Evolutionary conservation across 2,113 vertebrate species (phyloP).

Genomic region (Aspiorhynchus laticeps): DNA sequence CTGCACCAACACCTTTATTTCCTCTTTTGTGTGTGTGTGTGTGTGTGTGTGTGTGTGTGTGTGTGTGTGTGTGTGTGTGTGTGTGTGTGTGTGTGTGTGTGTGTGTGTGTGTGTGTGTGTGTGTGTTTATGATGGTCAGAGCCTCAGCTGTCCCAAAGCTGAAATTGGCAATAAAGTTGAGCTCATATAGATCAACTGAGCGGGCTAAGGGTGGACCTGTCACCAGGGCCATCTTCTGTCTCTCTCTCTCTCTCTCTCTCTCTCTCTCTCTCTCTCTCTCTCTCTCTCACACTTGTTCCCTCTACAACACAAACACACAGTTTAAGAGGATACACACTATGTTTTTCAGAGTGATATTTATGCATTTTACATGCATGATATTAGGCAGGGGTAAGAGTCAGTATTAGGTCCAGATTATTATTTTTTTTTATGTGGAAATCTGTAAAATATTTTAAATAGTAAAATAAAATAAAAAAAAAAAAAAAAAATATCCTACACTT

Average conservation of each 20-base stretch:
- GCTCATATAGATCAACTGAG: constrained; percentile 80
- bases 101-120: constrained; percentile 24
- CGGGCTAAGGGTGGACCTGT: constrained; percentile 74
- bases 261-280: too few relatives aligned
- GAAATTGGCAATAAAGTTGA: constrained; percentile 84
- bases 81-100: constrained; percentile 35
- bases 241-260: too few relatives aligned
- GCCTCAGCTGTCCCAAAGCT: constrained; percentile 80
- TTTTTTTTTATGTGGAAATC: too few relatives aligned
- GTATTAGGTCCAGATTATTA: too few relatives aligned
- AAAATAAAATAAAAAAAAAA: too few relatives aligned
- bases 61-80: constrained; percentile 20
- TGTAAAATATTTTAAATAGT: too few relatives aligned
- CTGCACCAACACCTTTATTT: constrained; percentile 4
- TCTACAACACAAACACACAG: constrained; percentile 34
- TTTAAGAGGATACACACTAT: constrained; percentile 8
- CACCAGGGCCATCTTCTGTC: constrained; percentile 69
- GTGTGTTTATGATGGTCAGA: constrained; percentile 67
- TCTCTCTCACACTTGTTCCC: constrained; percentile 39
- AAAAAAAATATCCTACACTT: too few relatives aligned
- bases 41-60: too few relatives aligned
- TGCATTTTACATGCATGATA: not conserved
- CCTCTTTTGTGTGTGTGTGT: too few relatives aligned
- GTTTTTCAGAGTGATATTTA: not conserved
- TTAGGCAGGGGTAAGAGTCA: not conserved